Evolutionary conservation across 1,140 invertebrate genomes (phyloP).

Genomic region (Antheraea pernyi): DNA sequence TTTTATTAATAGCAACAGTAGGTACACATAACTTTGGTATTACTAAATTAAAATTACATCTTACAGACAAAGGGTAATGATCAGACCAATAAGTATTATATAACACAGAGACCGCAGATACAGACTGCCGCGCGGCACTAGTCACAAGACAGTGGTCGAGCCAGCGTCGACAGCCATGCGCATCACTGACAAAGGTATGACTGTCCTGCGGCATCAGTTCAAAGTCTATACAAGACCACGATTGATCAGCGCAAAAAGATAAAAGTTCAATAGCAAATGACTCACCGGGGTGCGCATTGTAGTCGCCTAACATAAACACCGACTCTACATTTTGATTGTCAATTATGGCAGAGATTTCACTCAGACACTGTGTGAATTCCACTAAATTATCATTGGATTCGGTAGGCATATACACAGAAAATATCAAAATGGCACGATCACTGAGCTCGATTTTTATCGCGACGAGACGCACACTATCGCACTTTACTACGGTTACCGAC

Average conservation of each 20-base stretch:
- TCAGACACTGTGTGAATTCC: too few relatives aligned
- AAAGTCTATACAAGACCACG: slow-evolving; percentile 26
- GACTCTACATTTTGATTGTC: too few relatives aligned
- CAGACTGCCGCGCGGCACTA: slow-evolving; percentile 15
- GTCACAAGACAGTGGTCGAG: slow-evolving; percentile 28
- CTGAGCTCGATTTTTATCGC: too few relatives aligned
- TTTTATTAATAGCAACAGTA: too few relatives aligned
- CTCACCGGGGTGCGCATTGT: slow-evolving; percentile 24
- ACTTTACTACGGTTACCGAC: too few relatives aligned
- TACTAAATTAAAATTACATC: slow-evolving; percentile 13
- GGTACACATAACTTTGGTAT: too few relatives aligned
- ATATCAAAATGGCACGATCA: too few relatives aligned
- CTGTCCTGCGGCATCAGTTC: slow-evolving; percentile 20
- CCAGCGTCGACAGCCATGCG: slow-evolving; percentile 25
- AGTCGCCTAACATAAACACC: too few relatives aligned
- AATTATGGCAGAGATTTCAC: too few relatives aligned
- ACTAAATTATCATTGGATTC: too few relatives aligned
- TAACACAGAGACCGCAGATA: slow-evolving; percentile 14
- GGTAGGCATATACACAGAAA: too few relatives aligned
- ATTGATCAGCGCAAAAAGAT: slow-evolving; percentile 22
- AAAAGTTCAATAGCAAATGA: slow-evolving; percentile 25
- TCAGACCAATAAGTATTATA: slow-evolving; percentile 30
- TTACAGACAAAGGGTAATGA: slow-evolving; percentile 24
- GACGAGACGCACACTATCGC: too few relatives aligned
- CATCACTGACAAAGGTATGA: slow-evolving; percentile 30